Evolutionary conservation across 2,113 vertebrate species (phyloP), one percentile per base, ranked within the genome.

Genomic region (Martes martes): DNA sequence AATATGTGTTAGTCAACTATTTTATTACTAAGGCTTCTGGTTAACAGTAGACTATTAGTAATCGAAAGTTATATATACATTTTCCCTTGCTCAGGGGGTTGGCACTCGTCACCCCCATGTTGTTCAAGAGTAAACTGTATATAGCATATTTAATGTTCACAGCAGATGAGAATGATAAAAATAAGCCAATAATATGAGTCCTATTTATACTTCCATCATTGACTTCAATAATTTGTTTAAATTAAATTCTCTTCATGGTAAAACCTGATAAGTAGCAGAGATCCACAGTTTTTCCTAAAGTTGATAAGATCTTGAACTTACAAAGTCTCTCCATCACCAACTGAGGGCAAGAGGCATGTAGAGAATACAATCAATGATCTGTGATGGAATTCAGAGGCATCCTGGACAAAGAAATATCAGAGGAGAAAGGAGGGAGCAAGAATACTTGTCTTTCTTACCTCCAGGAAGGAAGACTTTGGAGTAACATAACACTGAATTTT

Each of bases 201-300:
- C 3, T 74, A 15, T 83, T 88, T 63, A 82, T 23, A 74, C 23
- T 90, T 89, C 23, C 63, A 45, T 93, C 50, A 15, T 71, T 76
- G 91, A 73, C 42, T 69, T 88, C 76, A 82, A 82, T 52, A 16
- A 39, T 81, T 55, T 63, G 15, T 84, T 86, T 96, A 55, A 91
- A 91, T 33, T 57, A 80, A 94, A 89, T 79, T 84, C 33, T 94
- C 19, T 84, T 83, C 6, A 39, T n/a, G 86, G 78, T 88, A 95
- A 92, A 81, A 84, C 42, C 33, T 61, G 16, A 19, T 45, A 67
- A 84, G 15, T 87, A 89, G 50, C 63, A 87, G 18, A 86, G 21
- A 80, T 23, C 24, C 14, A 50, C 6, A 21, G 39, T 76, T 74
- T 85, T 92, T 57, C 65, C 69, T 69, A 9, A 82, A 24, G 31